phyloP scores from a whole-genome alignment of 2,888 invertebrate species.

The Dorcus hopei region DNA sequence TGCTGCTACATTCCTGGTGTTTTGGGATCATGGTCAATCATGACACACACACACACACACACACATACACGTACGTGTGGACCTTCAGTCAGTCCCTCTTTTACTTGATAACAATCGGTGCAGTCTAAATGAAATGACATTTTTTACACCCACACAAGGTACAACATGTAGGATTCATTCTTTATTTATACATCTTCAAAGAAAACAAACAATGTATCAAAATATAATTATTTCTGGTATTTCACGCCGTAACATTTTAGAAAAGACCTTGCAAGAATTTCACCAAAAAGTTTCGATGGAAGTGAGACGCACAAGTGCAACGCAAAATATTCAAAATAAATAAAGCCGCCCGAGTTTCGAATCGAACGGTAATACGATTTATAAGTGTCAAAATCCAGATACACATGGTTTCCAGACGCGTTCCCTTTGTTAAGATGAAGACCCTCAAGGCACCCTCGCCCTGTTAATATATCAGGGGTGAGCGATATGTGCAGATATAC shows the following conservation, averaged over 20 bases:
- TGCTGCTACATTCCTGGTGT: background rate
- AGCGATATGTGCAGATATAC: slow-evolving; percentile 29
- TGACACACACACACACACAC: background rate
- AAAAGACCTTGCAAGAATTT: background rate
- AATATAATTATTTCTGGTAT: background rate
- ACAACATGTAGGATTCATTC: too few species aligned
- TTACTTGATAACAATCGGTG: too few species aligned
- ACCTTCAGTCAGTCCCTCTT: too few species aligned
- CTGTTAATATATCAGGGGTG: slow-evolving; percentile 31
- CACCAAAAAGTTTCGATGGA: background rate
- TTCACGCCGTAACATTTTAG: too few species aligned
- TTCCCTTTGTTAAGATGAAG: slow-evolving; percentile 35
- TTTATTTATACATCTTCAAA: background rate
- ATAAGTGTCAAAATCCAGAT: slow-evolving; percentile 40
- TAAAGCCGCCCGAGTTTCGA: slow-evolving; percentile 1
- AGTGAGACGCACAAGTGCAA: slow-evolving; percentile 5
- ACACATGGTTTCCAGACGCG: slow-evolving; percentile 36
- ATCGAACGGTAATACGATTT: slow-evolving; percentile 32
- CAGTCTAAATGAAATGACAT: too few species aligned
- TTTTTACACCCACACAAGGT: too few species aligned
- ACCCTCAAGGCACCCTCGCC: slow-evolving; percentile 31
- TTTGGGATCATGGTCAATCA: background rate
- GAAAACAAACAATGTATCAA: background rate
- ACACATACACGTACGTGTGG: background rate
- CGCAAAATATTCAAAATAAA: slow-evolving; percentile 8